Evolutionary conservation across 2,113 vertebrate species (phyloP).

Genomic region (Indicator maculatus): DNA sequence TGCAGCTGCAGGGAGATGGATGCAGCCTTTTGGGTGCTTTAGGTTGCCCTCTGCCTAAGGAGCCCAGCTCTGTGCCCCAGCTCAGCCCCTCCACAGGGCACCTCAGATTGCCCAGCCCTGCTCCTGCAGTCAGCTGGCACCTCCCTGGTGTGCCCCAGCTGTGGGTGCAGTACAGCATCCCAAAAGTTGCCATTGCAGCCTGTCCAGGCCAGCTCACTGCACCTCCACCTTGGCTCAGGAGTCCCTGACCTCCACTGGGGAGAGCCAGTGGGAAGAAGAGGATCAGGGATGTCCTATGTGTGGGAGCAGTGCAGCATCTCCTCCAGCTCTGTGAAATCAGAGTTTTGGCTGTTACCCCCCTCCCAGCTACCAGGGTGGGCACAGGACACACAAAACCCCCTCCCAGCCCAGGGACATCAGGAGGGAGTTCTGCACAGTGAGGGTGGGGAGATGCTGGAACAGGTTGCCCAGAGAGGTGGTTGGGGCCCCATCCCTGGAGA

Average conservation of each 20-base stretch:
- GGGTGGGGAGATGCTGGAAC: too few relatives aligned
- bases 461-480: too few relatives aligned
- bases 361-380: accelerated
- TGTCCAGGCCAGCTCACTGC: neutral
- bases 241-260: neutral
- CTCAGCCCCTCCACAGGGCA: accelerated
- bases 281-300: accelerated
- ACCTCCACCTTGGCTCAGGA: neutral
- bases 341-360: neutral
- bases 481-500: too few relatives aligned
- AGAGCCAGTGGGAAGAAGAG: neutral
- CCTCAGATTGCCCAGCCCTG: accelerated
- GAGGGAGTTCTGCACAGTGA: too few relatives aligned
- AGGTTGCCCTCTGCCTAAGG: neutral
- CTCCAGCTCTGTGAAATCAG: neutral
- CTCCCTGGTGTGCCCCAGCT: accelerated
- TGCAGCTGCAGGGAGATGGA: accelerated
- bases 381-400: too few relatives aligned
- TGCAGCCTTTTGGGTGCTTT: neutral
- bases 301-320: neutral
- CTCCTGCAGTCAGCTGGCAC: neutral
- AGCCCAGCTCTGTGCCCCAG: neutral
- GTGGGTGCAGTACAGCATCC: neutral
- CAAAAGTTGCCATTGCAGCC: neutral
- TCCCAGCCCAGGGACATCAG: neutral